These are phyloP conservation scores for Chiloscyllium plagiosum DNA, from an alignment of 2,113 vertebrate species.

Conservation along the genomic window DNA sequence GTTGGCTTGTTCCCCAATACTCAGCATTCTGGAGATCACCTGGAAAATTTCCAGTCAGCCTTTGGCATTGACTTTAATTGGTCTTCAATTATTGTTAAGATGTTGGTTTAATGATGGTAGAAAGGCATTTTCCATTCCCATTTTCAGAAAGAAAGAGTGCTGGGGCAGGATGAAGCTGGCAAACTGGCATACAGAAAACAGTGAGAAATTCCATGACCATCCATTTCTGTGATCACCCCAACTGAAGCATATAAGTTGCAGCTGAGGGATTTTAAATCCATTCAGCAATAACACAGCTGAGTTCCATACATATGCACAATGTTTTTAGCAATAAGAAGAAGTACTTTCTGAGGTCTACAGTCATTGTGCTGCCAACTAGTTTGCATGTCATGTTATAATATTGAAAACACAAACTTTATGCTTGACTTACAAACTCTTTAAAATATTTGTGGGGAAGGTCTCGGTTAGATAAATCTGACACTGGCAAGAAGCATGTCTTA, in stretches of 20 bases:
- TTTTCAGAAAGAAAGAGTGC: neutral
- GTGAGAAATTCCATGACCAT: neutral
- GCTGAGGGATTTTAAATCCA: neutral
- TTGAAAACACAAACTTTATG: constrained; percentile 44
- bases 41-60: too few relatives aligned
- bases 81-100: neutral
- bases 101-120: neutral
- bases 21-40: neutral
- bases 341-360: neutral
- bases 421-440: constrained; percentile 44
- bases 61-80: neutral
- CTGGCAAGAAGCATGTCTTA: constrained; percentile 41
- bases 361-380: neutral
- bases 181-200: neutral
- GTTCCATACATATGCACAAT: neutral
- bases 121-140: neutral
- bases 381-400: constrained; percentile 39
- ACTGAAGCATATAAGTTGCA: neutral
- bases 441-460: constrained; percentile 39
- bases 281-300: neutral
- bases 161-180: neutral
- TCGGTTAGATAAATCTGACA: constrained; percentile 47
- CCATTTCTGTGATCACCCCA: neutral
- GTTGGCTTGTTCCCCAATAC: neutral
- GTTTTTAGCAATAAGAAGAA: neutral